Evolutionary conservation across 2,888 invertebrate species (phyloP).

Genomic region (Esperia sulphurella): DNA sequence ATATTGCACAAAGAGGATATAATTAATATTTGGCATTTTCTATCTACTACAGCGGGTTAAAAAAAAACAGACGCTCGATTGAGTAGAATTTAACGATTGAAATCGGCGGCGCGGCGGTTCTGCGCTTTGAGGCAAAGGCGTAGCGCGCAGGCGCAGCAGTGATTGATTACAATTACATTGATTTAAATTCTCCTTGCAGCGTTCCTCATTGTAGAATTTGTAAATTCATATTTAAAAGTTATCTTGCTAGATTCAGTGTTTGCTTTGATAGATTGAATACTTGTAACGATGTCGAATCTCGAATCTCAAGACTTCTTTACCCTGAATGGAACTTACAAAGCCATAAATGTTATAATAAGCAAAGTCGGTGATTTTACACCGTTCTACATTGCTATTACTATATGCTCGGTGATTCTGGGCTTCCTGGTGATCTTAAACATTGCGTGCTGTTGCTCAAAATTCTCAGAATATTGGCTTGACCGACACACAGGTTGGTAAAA

Average conservation of each 20-base stretch:
- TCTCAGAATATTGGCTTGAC: constrained; percentile 90
- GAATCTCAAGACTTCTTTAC: constrained; percentile 61
- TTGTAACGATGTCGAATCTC: constrained; percentile 60
- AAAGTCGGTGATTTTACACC: constrained; percentile 86
- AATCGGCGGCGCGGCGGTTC: no score
- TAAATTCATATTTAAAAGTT: no score
- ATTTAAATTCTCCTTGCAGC: no score
- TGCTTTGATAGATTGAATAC: constrained; percentile 22
- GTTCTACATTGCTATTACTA: constrained; percentile 89
- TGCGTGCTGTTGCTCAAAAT: constrained; percentile 88
- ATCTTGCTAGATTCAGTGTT: constrained; percentile 4
- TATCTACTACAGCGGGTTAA: no score
- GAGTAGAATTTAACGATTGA: no score
- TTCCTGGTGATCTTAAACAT: constrained; percentile 87
- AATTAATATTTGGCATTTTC: no score
- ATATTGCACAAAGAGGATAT: no score
- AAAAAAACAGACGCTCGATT: no score
- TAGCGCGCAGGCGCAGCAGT: no score
- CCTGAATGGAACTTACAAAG: constrained; percentile 61
- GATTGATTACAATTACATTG: no score
- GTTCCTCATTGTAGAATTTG: no score
- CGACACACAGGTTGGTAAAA: constrained; percentile 83
- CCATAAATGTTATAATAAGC: constrained; percentile 51
- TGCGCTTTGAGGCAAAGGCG: no score
- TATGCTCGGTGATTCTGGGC: constrained; percentile 86